Conservation (phyloP, 2,113 vertebrate species). For the Chaetodon trifascialis region DNA sequence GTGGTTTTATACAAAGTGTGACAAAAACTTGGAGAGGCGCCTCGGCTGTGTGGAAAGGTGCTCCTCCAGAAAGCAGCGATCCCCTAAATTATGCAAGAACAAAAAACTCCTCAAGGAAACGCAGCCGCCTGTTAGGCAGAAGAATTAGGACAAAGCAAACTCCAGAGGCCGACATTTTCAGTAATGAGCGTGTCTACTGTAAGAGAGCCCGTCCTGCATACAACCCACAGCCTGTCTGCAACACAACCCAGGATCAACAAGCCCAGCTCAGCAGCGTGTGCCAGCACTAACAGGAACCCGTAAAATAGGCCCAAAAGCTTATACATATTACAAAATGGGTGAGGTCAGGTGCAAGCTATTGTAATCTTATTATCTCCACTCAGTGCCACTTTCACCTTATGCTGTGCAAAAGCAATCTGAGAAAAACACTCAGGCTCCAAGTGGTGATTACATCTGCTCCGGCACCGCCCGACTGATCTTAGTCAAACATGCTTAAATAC, state of each 20-base stretch:
- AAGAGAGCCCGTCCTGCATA: background rate
- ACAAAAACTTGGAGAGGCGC: conserved; percentile 49
- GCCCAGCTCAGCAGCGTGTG: background rate
- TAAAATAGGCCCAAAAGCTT: too few species aligned
- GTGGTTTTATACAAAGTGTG: conserved; percentile 38
- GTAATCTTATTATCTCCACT: background rate
- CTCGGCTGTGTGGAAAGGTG: conserved; percentile 30
- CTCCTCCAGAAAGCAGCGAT: conserved; percentile 23
- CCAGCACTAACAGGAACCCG: background rate
- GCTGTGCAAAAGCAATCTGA: background rate
- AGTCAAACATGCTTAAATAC: background rate
- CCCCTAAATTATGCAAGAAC: conserved; percentile 48
- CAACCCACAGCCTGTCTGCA: background rate
- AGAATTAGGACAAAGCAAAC: conserved; percentile 52
- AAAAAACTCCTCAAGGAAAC: conserved; percentile 45
- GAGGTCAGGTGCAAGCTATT: background rate
- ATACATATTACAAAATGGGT: background rate
- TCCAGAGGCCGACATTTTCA: conserved; percentile 31
- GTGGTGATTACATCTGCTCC: background rate
- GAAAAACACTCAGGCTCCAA: background rate
- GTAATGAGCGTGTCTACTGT: conserved; percentile 22
- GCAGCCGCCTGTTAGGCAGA: conserved; percentile 21
- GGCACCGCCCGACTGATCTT: background rate
- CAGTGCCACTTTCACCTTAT: background rate
- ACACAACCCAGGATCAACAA: background rate